Conservation (phyloP, 2,888 invertebrate genomes). For the Limnephilus lunatus region DNA sequence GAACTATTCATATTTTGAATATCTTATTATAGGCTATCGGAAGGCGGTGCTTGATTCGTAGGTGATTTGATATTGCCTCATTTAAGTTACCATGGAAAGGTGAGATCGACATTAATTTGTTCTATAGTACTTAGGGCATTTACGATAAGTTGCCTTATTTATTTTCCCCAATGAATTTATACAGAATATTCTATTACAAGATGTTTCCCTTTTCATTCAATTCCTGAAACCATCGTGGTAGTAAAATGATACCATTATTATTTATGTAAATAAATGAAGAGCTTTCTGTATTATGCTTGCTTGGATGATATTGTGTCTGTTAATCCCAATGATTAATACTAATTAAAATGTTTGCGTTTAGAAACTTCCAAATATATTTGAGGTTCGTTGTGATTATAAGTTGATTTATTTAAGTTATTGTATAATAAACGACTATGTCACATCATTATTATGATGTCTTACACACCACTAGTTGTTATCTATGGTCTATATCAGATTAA, state of each 20-base stretch:
- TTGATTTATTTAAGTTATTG: too few relatives aligned
- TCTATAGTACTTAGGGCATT: not conserved
- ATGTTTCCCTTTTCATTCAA: not conserved
- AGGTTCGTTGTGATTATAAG: too few relatives aligned
- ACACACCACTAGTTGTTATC: too few relatives aligned
- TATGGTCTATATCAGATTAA: too few relatives aligned
- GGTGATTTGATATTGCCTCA: not conserved
- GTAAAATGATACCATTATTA: not conserved
- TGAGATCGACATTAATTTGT: not conserved
- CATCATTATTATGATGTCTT: too few relatives aligned
- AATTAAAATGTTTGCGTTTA: too few relatives aligned
- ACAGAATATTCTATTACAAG: not conserved
- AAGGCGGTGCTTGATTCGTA: not conserved
- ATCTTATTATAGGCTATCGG: not conserved
- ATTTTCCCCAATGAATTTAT: not conserved
- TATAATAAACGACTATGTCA: too few relatives aligned
- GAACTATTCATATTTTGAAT: conserved; percentile 2
- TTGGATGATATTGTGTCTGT: too few relatives aligned
- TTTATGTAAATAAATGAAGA: not conserved
- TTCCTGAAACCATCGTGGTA: not conserved
- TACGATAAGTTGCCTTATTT: not conserved
- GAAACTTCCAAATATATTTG: too few relatives aligned
- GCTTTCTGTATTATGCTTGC: not conserved
- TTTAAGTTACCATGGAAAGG: not conserved
- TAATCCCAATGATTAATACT: too few relatives aligned